Percentiles rank a stretch among this genome's conserved stretches.
Conservation (phyloP, 2,888 invertebrate species). For the Leptopilina syphax region DNA sequence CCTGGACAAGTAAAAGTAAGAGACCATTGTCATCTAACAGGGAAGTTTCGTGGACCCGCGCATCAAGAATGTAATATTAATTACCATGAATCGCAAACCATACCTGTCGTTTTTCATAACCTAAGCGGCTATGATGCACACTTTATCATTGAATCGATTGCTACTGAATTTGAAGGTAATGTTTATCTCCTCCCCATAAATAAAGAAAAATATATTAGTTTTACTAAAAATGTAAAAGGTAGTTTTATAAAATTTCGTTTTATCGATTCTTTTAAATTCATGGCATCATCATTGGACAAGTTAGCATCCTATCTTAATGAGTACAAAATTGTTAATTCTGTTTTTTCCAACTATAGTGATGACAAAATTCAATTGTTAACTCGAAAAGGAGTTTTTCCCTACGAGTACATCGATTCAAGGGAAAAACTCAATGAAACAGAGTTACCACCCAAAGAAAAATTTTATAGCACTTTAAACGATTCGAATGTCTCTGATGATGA, state of each 20-base stretch:
- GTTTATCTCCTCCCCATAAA: not conserved
- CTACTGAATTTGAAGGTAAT: not conserved
- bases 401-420: not conserved
- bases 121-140: constrained; percentile 6
- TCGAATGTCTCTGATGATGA: not conserved
- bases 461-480: constrained; percentile 10
- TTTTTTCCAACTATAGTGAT: too few species aligned
- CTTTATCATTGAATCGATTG: not conserved
- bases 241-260: too few species aligned
- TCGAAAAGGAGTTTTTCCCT: too few species aligned
- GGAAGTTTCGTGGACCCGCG: too few species aligned
- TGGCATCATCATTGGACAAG: not conserved
- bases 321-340: too few species aligned
- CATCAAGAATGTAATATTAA: too few species aligned
- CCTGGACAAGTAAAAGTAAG: too few species aligned
- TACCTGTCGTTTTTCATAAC: constrained; percentile 1
- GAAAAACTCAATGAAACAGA: not conserved
- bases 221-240: too few species aligned
- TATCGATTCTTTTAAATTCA: too few species aligned
- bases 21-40: too few species aligned
- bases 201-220: not conserved
- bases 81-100: not conserved
- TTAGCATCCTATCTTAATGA: not conserved
- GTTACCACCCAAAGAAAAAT: not conserved
- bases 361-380: too few species aligned